A percentile compares a stretch with the other conserved stretches of the same genome.
phyloP scores from a whole-genome alignment of 2,888 invertebrate genomes.

The Oscheius sp. region DNA sequence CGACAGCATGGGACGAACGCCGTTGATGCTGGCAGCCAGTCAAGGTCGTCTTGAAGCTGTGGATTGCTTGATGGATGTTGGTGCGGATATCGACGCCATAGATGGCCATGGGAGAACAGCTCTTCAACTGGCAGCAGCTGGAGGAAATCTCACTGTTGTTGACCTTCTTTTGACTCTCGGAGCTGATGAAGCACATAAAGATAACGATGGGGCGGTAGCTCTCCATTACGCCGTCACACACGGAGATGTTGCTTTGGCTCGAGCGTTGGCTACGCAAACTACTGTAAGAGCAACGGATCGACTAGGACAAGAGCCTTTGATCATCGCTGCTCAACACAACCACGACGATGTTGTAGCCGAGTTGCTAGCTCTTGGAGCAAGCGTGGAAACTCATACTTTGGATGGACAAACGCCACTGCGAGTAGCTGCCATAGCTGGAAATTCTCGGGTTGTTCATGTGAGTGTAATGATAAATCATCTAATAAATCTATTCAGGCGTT shows the following conservation, averaged over 20 bases:
- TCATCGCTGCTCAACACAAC: conserved; percentile 50
- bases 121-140: conserved; percentile 53
- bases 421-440: conserved; percentile 84
- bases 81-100: conserved; percentile 51
- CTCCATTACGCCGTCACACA: conserved; percentile 54
- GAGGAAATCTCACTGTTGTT: conserved; percentile 48
- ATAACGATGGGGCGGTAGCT: conserved; percentile 58
- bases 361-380: conserved; percentile 78
- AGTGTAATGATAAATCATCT: conserved; percentile 9
- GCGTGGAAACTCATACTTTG: conserved; percentile 73
- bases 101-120: conserved; percentile 56
- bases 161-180: conserved; percentile 47
- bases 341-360: conserved; percentile 73
- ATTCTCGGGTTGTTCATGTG: conserved; percentile 70
- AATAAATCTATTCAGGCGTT: conserved; percentile 22
- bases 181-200: conserved; percentile 57
- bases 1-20: conserved; percentile 52
- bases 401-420: conserved; percentile 80
- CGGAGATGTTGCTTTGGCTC: conserved; percentile 34
- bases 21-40: conserved; percentile 55
- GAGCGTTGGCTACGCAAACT: conserved; percentile 42
- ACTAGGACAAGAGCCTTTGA: conserved; percentile 50
- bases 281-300: conserved; percentile 49
- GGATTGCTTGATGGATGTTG: conserved; percentile 37
- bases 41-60: conserved; percentile 52